Evolutionary conservation across 2,113 vertebrate species (phyloP).

Genomic region (Thomomys bottae): DNA sequence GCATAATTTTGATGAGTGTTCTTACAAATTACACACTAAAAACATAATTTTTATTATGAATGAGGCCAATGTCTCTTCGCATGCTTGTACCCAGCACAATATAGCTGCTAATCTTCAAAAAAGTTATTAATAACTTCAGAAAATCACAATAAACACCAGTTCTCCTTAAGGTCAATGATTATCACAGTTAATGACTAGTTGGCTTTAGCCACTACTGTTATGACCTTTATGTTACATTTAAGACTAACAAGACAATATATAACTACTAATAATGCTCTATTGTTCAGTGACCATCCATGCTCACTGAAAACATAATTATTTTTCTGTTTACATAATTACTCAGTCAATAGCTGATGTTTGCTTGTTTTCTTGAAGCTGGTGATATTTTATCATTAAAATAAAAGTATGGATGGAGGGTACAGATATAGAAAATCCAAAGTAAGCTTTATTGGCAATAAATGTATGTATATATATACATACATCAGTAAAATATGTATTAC

Average conservation of each 20-base stretch:
- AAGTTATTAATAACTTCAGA: conserved; percentile 71
- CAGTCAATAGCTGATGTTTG: conserved; percentile 37
- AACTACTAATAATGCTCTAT: conserved; percentile 61
- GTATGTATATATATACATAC: neutral
- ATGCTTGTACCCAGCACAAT: conserved; percentile 65
- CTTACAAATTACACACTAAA: conserved; percentile 73
- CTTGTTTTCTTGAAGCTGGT: conserved; percentile 45
- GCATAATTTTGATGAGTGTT: conserved; percentile 77
- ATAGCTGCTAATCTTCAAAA: conserved; percentile 75
- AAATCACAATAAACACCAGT: conserved; percentile 72
- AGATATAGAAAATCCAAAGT: neutral
- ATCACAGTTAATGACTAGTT: conserved; percentile 73
- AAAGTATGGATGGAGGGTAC: neutral
- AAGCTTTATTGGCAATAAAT: neutral
- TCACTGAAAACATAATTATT: conserved; percentile 59
- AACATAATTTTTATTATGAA: conserved; percentile 76
- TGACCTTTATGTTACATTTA: conserved; percentile 67
- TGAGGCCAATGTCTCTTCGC: conserved; percentile 69
- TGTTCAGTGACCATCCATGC: conserved; percentile 43
- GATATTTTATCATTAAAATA: conserved; percentile 49
- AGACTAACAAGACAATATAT: conserved; percentile 69
- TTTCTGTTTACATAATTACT: conserved; percentile 54
- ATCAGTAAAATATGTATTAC: neutral
- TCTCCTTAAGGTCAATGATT: conserved; percentile 75
- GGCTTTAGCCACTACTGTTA: conserved; percentile 60